These are phyloP conservation scores for Cololabis saira DNA, from an alignment of 2,113 vertebrate species.

Conservation along the genomic window DNA sequence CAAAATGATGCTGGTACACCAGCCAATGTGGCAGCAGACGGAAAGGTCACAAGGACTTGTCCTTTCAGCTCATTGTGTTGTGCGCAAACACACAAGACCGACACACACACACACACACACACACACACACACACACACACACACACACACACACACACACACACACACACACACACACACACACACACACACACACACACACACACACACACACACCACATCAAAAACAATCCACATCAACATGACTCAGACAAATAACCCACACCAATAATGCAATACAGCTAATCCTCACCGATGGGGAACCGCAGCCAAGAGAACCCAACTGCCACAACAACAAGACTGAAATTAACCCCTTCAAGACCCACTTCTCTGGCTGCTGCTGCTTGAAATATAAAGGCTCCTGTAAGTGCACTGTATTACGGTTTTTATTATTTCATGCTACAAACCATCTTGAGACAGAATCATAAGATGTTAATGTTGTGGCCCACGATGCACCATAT, in stretches of 20 bases:
- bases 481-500: too few relatives aligned
- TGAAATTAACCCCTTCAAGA: conserved; percentile 36
- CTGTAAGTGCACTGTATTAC: too few relatives aligned
- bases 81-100: conserved; percentile 4
- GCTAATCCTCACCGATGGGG: conserved; percentile 53
- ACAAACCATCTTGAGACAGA: too few relatives aligned
- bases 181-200: too few relatives aligned
- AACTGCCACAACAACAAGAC: conserved; percentile 39
- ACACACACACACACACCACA: conserved; percentile 24
- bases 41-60: conserved; percentile 47
- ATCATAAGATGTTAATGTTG: too few relatives aligned
- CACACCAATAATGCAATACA: conserved; percentile 46
- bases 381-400: conserved; percentile 7
- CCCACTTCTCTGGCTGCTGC: conserved; percentile 2
- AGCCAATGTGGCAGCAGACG: conserved; percentile 9
- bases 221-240: conserved; percentile 58
- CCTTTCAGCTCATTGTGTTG: conserved; percentile 13
- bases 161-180: background rate
- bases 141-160: conserved; percentile 6
- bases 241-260: conserved; percentile 64
- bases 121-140: conserved; percentile 4
- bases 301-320: conserved; percentile 40
- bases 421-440: too few relatives aligned
- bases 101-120: too few relatives aligned
- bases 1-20: conserved; percentile 21